Base-by-base conservation (phyloP, 2,113 vertebrate species). In the Plectropomus leopardus region DNA sequence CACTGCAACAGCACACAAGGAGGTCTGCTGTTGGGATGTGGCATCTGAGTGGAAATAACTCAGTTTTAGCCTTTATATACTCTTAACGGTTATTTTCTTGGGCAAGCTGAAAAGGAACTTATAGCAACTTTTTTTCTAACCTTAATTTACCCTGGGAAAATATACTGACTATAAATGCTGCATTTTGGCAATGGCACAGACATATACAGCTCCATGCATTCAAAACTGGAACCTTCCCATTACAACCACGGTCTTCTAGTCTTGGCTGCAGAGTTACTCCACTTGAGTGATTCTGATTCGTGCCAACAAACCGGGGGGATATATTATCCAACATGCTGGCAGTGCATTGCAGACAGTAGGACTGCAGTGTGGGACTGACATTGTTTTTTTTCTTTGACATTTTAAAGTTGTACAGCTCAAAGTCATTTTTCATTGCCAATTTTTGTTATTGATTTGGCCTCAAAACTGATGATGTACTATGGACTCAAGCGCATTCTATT, bases 301-400 rank as follows among this genome's bases (percentile, higher is more conserved):
- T 76, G 85, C 85, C 87, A 89, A 75, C 77, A 84, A 71, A 75
- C 70, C 44, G 64, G 30, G 83, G 67, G 72, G 50, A 80, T 77
- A 67, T 78, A 85, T 83, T 81, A 71, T 65, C 73, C 76, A 58
- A 70, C 66, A 51, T 24, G 70, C 80, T 87, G 89, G 75, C 79
- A 60, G 78, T 16, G 44, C 48, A 42, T 1, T 59, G 80, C 78
- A 74, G 61, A 86, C 72, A 67, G 71, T 32, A 67, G 57, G 55
- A n/a, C 80, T 73, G 88, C 76, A 81, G 51, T 42, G 47, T 61
- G 61, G 34, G 59, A n/a, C 69, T 30, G 42, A 34, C 23, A 1
- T 24, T 19, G 8, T 40, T 40, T 40, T 40, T 40, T 40, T 40
- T 40, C 11, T 26, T 24, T 7, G 21, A 57, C 42, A 47, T 61